Percentiles rank a stretch among this genome's conserved stretches.
Evolutionary conservation across 2,113 vertebrate genomes (phyloP).

Genomic region (Chunga burmeisteri): DNA sequence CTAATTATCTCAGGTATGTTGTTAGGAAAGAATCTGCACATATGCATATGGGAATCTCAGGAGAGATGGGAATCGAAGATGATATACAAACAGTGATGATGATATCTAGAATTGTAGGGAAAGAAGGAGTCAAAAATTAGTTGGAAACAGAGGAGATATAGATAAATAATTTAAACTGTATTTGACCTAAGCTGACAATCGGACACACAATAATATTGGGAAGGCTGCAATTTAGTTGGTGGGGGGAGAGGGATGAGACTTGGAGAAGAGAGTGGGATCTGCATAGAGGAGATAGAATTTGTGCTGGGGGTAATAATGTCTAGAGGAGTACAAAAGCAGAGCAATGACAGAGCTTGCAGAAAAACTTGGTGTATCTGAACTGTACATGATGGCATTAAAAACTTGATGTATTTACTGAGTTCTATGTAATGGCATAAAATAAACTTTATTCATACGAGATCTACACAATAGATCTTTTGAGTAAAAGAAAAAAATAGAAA

Average conservation of each 20-base stretch:
- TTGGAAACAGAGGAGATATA: background rate
- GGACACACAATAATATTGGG: background rate
- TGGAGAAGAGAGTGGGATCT: background rate
- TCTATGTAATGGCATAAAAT: background rate
- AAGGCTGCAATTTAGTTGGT: background rate
- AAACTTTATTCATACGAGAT: background rate
- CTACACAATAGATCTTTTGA: background rate
- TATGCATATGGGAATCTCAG: background rate
- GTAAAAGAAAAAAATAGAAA: background rate
- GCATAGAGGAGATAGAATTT: background rate
- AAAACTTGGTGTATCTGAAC: background rate
- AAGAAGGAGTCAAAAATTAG: background rate
- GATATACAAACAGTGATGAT: background rate
- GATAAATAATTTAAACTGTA: background rate
- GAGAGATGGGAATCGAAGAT: background rate
- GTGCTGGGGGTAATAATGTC: background rate
- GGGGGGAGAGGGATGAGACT: background rate
- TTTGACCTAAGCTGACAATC: background rate
- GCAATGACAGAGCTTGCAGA: background rate
- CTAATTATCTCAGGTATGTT: background rate
- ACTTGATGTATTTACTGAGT: background rate
- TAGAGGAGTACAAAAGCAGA: background rate
- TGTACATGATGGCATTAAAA: background rate
- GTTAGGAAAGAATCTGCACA: background rate
- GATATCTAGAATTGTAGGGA: background rate